Conservation (phyloP, 1,140 invertebrate genomes). For the Drosophila repleta region DNA sequence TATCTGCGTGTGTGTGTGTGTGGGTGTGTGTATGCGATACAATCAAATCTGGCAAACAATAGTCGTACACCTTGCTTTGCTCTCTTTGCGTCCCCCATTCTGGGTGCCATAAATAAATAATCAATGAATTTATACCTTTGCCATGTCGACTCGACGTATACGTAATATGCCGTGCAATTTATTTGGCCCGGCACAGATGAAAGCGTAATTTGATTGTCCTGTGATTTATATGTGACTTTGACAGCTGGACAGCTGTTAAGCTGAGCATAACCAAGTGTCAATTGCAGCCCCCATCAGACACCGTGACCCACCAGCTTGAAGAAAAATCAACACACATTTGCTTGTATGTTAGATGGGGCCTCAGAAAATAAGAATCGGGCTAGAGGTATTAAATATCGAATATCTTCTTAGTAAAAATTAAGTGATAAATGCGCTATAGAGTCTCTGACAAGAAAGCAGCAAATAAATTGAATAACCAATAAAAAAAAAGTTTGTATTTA, state of each 20-base stretch:
- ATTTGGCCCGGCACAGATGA: conserved; percentile 61
- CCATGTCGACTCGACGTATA: conserved; percentile 48
- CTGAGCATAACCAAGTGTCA: conserved; percentile 19
- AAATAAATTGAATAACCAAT: too few relatives aligned
- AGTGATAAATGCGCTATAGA: too few relatives aligned
- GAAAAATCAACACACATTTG: conserved; percentile 3
- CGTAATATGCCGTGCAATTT: conserved; percentile 63
- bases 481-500: too few relatives aligned
- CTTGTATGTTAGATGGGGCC: too few relatives aligned
- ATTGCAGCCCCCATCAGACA: conserved; percentile 17
- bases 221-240: conserved; percentile 60
- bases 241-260: conserved; percentile 32
- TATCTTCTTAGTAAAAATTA: too few relatives aligned
- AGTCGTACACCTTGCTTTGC: conserved; percentile 35
- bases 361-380: too few relatives aligned
- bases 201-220: conserved; percentile 75
- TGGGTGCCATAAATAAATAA: conserved; percentile 78
- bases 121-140: conserved; percentile 72
- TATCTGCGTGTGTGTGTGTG: neutral
- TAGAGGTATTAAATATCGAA: too few relatives aligned
- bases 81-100: conserved; percentile 33
- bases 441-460: too few relatives aligned
- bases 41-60: conserved; percentile 70
- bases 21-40: conserved; percentile 30
- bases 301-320: neutral